A percentile compares a stretch with the other conserved stretches of the same genome.
Evolutionary conservation across 2,888 invertebrate species (phyloP).

Genomic region (Cephus nigrinus): DNA sequence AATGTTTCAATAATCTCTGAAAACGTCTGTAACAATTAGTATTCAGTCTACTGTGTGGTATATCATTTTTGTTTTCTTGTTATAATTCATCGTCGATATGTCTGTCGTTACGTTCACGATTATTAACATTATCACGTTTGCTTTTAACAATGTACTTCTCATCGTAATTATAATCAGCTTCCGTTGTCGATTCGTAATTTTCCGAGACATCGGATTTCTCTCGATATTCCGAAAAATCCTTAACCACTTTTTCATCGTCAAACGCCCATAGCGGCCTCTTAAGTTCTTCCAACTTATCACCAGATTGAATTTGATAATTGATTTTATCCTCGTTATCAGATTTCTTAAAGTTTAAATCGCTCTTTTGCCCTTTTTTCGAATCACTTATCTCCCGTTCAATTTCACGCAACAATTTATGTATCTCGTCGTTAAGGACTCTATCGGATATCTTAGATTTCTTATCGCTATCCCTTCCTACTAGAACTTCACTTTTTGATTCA

Average conservation of each 20-base stretch:
- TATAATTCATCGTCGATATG: constrained; percentile 54
- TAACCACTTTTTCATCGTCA: constrained; percentile 24
- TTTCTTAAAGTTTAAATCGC: neutral
- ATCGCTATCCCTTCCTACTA: neutral
- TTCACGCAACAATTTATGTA: constrained; percentile 25
- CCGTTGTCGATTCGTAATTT: constrained; percentile 5
- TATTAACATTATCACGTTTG: constrained; percentile 23
- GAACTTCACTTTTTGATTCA: neutral
- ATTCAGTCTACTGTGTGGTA: constrained; percentile 30
- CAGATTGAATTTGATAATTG: neutral
- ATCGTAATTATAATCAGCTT: constrained; percentile 17
- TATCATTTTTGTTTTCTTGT: constrained; percentile 27
- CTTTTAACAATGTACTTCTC: constrained; percentile 26
- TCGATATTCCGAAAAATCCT: constrained; percentile 24
- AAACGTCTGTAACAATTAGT: constrained; percentile 26
- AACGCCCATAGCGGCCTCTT: constrained; percentile 29
- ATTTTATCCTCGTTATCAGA: neutral
- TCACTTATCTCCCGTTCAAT: constrained; percentile 19
- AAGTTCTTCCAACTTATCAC: constrained; percentile 32
- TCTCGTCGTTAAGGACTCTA: neutral
- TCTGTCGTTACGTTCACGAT: constrained; percentile 32
- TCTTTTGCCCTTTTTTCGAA: constrained; percentile 15
- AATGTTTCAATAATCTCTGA: neutral
- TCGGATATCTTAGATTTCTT: neutral
- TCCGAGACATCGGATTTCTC: constrained; percentile 25